Base-by-base conservation (phyloP, 1,140 invertebrate species). In the Ceratina australensis region DNA sequence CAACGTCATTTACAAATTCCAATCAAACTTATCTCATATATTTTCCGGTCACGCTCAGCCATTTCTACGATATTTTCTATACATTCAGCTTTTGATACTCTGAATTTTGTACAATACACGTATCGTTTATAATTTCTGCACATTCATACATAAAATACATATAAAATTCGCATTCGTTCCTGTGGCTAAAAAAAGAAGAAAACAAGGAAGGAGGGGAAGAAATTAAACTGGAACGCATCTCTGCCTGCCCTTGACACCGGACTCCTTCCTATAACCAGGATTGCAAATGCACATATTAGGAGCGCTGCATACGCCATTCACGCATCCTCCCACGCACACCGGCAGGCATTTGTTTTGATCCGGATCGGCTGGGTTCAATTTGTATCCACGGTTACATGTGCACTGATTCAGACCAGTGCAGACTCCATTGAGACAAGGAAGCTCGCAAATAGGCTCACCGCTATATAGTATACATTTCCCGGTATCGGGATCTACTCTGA, bases 181-280 rank as follows among this genome's bases (percentile, higher is more conserved):
- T 54, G 13, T 54, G 52, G 16, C 16, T 16, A 54, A n/a, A 54
- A 16, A 18, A 2, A 7, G 26, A 2, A 47, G 4, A 47, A n/a
- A 16, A 18, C 24, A 22, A 52, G 8, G 15, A 3, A 8, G 18
- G 7, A 3, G 59, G 8, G 18, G 2, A 8, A 16, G 10, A 5
- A 59, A 22, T 42, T 84, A 33, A 13, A 24, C 16, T 10, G 89
- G 90, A 10, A 95, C 88, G 84, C 95, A 96, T 18, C 87, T 90
- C 63, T 95, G 93, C 26, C 93, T 93, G 0, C 95, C 95, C 87
- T 96, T 96, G 2, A 94, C 93, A 63, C 95, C 94, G 3, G 88
- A 84, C 81, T 95, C 94, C 83, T 95, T 93, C 12, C 84, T 78
- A 80, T 91, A 94, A n/a, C 94, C 94, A 10, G 86, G 90, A 85